phyloP scores from a whole-genome alignment of 2,797 vertebrate species.

The Enteromius fasciolatus region DNA sequence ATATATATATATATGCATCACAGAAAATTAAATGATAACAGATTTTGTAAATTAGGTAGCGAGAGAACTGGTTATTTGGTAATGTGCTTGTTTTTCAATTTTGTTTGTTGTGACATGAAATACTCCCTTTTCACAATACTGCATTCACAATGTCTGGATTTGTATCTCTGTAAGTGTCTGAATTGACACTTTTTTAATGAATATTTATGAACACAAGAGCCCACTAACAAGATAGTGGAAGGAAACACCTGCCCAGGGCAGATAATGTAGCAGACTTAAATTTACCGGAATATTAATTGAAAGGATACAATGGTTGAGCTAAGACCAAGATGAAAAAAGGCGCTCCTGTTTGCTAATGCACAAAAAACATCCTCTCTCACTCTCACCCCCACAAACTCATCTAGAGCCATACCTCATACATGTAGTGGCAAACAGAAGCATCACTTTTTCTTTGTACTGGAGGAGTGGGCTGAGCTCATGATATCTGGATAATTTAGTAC shows the following conservation, averaged over 20 bases:
- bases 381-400: slow-evolving; percentile 3
- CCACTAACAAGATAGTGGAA: slow-evolving; percentile 65
- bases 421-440: not conserved
- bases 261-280: slow-evolving; percentile 82
- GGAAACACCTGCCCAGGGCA: slow-evolving; percentile 73
- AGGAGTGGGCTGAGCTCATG: not conserved
- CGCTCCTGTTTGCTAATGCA: slow-evolving; percentile 23
- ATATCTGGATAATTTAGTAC: slow-evolving; percentile 7
- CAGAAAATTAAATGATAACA: slow-evolving; percentile 75
- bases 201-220: slow-evolving; percentile 59
- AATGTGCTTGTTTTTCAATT: slow-evolving; percentile 76
- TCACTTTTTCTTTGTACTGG: not conserved
- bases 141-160: slow-evolving; percentile 65
- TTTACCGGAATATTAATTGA: slow-evolving; percentile 56
- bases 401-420: slow-evolving; percentile 17
- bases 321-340: slow-evolving; percentile 29
- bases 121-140: slow-evolving; percentile 69
- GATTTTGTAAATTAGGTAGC: slow-evolving; percentile 77
- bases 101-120: slow-evolving; percentile 76
- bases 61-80: slow-evolving; percentile 77
- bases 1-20: slow-evolving; percentile 48
- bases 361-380: slow-evolving; percentile 10
- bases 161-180: slow-evolving; percentile 54
- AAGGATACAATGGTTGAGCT: slow-evolving; percentile 25
- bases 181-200: slow-evolving; percentile 61